These are phyloP conservation scores for Myripristis murdjan DNA, from an alignment of 2,797 vertebrate genomes.

Conservation along the genomic window DNA sequence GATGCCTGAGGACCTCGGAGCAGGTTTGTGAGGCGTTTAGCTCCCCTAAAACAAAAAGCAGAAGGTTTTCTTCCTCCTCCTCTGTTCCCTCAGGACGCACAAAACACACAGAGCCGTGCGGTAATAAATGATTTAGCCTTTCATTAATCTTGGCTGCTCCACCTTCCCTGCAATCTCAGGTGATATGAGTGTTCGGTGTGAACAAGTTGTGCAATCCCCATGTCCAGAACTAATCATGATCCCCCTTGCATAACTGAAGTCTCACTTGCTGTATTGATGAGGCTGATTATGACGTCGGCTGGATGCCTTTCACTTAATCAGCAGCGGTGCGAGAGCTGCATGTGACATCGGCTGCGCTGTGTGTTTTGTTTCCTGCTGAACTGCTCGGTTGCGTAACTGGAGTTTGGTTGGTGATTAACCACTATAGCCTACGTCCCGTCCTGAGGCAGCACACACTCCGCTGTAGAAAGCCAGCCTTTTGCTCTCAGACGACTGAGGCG, in stretches of 20 bases:
- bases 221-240: slow-evolving; percentile 16
- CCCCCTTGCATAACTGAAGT: slow-evolving; percentile 32
- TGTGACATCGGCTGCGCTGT: slow-evolving; percentile 11
- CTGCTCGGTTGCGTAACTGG: slow-evolving; percentile 27
- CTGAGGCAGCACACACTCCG: not conserved
- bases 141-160: too few relatives aligned
- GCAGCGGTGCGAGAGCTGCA: not conserved
- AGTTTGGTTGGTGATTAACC: slow-evolving; percentile 29
- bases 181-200: slow-evolving; percentile 1
- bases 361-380: slow-evolving; percentile 39
- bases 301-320: not conserved
- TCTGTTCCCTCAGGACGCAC: too few relatives aligned
- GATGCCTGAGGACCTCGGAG: too few relatives aligned
- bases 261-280: not conserved
- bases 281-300: not conserved
- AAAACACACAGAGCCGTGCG: too few relatives aligned
- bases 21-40: too few relatives aligned
- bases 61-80: too few relatives aligned
- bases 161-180: too few relatives aligned
- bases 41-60: too few relatives aligned
- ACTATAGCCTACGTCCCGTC: not conserved
- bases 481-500: not conserved
- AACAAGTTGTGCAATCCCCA: slow-evolving; percentile 29
- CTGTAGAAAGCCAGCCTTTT: not conserved
- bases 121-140: too few relatives aligned